Base-by-base conservation (phyloP, 2,113 vertebrate genomes). In the Ceyx margarethae region DNA sequence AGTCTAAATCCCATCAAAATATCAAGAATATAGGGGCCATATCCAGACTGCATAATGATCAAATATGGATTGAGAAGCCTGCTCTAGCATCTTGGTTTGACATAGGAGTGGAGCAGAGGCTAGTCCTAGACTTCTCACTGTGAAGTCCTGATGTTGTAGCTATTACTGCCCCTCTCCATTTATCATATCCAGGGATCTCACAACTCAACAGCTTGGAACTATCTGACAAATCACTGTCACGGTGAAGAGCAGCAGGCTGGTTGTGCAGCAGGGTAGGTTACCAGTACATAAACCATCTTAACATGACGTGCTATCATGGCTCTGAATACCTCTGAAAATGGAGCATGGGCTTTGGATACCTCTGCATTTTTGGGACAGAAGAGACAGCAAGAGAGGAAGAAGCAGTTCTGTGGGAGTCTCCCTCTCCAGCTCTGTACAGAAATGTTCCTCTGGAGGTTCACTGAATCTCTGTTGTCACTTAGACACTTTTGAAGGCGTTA, bases 301-400 rank as follows among this genome's bases (percentile, higher is more conserved):
- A 12, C 23, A 42, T 81, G 35, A 29, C 6, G 2, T 6, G 14
- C 0, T 0, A 10, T 66, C 33, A 4, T 0, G 1, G 35, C 26
- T 85, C 42, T 48, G 22, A 90, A 16, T 20, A 25, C 17, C 11
- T 82, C 45, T 57, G 61, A 87, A 42, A 9, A 9, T 2, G 13
- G n/a, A 43, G 4, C 42, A 45, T 5, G 8, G 40, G 15, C 14
- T 84, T 42, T 81, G 19, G 33, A 25, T 28, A 13, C 9, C 12
- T 61, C 12, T 10, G 42, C 19, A 35, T 60, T n/a, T 33, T 29
- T 66, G 58, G 46, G 40, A 46, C 10, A 46, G n/a, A 79, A 67
- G 37, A 66, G 22, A 1, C 50, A 56, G 42, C 15, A 7, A 60
- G 22, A 65, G 1, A 57, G 37, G 45, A 66, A 65, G 54, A 81